Evolutionary conservation across 1,140 invertebrate species (phyloP).

Genomic region (Macrosteles quadrilineatus): DNA sequence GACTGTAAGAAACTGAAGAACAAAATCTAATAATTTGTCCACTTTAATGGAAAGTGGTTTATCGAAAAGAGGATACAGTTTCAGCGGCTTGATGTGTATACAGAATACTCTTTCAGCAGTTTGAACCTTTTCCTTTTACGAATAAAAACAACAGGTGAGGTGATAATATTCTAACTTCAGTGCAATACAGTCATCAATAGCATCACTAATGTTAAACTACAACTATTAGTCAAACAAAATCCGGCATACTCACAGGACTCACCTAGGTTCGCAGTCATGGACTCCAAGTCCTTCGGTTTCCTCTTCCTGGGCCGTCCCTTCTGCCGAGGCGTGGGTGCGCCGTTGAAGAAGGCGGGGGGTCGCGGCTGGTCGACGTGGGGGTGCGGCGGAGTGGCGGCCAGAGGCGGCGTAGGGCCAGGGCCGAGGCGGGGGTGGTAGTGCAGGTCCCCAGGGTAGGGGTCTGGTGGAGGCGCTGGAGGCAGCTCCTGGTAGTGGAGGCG

Average conservation of each 20-base stretch:
- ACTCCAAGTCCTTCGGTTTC: conserved; percentile 84
- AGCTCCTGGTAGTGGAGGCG: conserved; percentile 71
- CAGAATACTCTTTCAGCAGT: too few species aligned
- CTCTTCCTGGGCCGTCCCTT: conserved; percentile 90
- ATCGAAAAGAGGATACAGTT: too few species aligned
- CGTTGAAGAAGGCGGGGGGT: conserved; percentile 71
- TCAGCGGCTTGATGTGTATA: too few species aligned
- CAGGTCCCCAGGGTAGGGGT: conserved; percentile 52
- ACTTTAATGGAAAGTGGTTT: too few species aligned
- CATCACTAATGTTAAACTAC: too few species aligned
- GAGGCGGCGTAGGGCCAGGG: conserved; percentile 35
- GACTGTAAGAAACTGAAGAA: too few species aligned
- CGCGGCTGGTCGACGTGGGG: conserved; percentile 46
- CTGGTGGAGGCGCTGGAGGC: conserved; percentile 53
- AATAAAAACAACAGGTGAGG: too few species aligned
- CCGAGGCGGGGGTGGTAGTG: conserved; percentile 52
- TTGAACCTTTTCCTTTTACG: too few species aligned
- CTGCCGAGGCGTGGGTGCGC: conserved; percentile 68
- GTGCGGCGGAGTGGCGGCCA: conserved; percentile 47
- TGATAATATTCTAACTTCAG: too few species aligned
- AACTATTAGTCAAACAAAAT: neutral
- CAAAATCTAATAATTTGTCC: too few species aligned
- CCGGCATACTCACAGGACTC: conserved; percentile 49
- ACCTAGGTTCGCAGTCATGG: conserved; percentile 82
- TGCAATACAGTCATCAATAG: too few species aligned